Evolutionary conservation across 2,888 invertebrate genomes (phyloP).

Genomic region (Thereva nobilitata): DNA sequence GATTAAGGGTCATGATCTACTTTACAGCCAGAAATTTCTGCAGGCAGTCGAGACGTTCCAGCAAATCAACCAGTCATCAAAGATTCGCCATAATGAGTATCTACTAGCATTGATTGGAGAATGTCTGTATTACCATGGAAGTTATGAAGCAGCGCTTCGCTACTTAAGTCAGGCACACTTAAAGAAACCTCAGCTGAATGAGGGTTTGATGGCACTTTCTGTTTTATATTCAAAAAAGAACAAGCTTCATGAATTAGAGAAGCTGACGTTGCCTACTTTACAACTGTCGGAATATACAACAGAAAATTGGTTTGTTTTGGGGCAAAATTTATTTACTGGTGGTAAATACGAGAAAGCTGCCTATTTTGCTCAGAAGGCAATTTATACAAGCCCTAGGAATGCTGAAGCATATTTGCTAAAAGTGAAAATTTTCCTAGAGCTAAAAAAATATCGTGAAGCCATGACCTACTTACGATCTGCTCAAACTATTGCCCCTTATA

Average conservation of each 20-base stretch:
- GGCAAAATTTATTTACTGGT: slow-evolving; percentile 67
- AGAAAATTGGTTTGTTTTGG: slow-evolving; percentile 77
- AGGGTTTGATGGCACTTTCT: slow-evolving; percentile 69
- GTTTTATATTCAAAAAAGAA: slow-evolving; percentile 66
- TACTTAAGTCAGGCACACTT: slow-evolving; percentile 60
- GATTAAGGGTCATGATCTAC: slow-evolving; percentile 68
- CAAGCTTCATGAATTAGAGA: slow-evolving; percentile 65
- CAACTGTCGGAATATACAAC: slow-evolving; percentile 61
- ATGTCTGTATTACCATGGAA: slow-evolving; percentile 73
- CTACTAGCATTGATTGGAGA: slow-evolving; percentile 72
- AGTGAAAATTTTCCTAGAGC: slow-evolving; percentile 56
- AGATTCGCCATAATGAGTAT: slow-evolving; percentile 69
- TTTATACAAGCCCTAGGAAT: slow-evolving; percentile 66
- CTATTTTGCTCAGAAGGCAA: slow-evolving; percentile 75
- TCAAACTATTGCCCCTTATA: slow-evolving; percentile 52
- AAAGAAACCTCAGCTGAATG: slow-evolving; percentile 61
- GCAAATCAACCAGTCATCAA: slow-evolving; percentile 67
- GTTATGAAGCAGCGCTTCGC: slow-evolving; percentile 67
- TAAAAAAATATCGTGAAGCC: slow-evolving; percentile 52
- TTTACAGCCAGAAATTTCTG: slow-evolving; percentile 69
- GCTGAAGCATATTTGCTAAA: slow-evolving; percentile 76
- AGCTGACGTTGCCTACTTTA: slow-evolving; percentile 59
- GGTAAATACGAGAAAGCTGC: slow-evolving; percentile 68
- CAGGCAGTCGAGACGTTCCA: slow-evolving; percentile 70
- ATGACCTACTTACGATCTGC: slow-evolving; percentile 50